Percentiles rank a stretch among this genome's conserved stretches.
These are phyloP conservation scores for Phthorimaea operculella DNA, from an alignment of 1,140 invertebrate species.

Conservation along the genomic window DNA sequence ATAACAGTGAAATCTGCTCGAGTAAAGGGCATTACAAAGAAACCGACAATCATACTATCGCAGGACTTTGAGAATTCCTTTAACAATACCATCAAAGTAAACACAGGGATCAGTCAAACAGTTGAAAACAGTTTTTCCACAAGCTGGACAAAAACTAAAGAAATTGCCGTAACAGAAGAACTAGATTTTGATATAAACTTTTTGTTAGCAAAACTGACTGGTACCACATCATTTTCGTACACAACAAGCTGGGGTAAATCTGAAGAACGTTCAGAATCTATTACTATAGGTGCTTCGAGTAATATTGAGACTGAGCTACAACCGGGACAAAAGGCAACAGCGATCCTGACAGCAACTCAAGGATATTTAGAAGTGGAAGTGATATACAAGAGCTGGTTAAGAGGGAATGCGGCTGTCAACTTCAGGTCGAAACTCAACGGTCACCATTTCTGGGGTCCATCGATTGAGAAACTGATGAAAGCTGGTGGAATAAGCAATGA, in stretches of 20 bases:
- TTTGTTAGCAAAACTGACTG: constrained; percentile 27
- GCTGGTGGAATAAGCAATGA: constrained; percentile 33
- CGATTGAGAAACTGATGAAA: constrained; percentile 33
- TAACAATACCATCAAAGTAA: constrained; percentile 41
- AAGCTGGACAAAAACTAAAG: constrained; percentile 33
- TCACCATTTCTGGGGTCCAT: constrained; percentile 47
- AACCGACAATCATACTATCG: constrained; percentile 28
- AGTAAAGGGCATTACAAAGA: constrained; percentile 24
- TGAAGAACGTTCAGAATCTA: constrained; percentile 39
- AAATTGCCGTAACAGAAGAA: constrained; percentile 29
- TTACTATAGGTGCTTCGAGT: constrained; percentile 38
- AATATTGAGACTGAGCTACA: constrained; percentile 40
- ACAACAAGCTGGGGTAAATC: constrained; percentile 32
- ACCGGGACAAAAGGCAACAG: constrained; percentile 38
- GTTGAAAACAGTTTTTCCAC: constrained; percentile 45
- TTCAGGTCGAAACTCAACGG: constrained; percentile 29
- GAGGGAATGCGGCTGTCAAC: constrained; percentile 42
- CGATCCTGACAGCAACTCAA: constrained; percentile 37
- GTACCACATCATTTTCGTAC: constrained; percentile 27
- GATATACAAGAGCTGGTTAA: constrained; percentile 26
- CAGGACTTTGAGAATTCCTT: constrained; percentile 48
- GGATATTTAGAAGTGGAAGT: constrained; percentile 41
- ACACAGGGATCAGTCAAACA: constrained; percentile 43
- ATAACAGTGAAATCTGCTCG: constrained; percentile 38
- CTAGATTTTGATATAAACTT: constrained; percentile 40